These are phyloP conservation scores for Lathronympha strigana DNA, from an alignment of 2,888 invertebrate genomes.

Conservation along the genomic window DNA sequence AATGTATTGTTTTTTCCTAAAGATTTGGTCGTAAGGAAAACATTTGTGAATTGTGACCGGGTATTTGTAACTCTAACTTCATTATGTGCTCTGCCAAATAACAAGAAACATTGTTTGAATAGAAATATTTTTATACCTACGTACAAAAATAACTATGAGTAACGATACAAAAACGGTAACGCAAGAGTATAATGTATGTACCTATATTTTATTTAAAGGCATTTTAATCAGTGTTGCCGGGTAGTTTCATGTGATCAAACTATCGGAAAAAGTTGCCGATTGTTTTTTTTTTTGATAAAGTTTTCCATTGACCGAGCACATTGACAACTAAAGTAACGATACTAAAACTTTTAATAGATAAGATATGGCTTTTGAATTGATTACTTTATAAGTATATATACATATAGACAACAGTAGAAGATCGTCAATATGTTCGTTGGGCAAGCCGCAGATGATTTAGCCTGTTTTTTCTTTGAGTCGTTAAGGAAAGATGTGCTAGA, in stretches of 20 bases:
- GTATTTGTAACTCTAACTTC: conserved; percentile 25
- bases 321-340: neutral
- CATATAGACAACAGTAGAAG: no score
- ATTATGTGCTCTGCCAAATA: conserved; percentile 4
- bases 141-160: no score
- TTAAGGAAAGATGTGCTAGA: no score
- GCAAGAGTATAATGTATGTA: no score
- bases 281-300: neutral
- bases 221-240: no score
- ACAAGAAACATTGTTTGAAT: conserved; percentile 7
- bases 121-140: no score
- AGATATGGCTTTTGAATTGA: neutral
- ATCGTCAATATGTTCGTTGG: no score
- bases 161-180: neutral
- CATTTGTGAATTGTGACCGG: conserved; percentile 14
- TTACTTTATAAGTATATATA: no score
- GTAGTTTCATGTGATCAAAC: no score
- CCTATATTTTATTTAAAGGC: no score
- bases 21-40: conserved; percentile 31
- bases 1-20: conserved; percentile 43
- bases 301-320: neutral
- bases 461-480: no score
- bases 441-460: no score
- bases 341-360: conserved; percentile 3
- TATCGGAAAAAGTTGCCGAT: neutral